These are phyloP conservation scores for Lepidurus arcticus DNA, from an alignment of 1,140 invertebrate genomes.

Conservation along the genomic window DNA sequence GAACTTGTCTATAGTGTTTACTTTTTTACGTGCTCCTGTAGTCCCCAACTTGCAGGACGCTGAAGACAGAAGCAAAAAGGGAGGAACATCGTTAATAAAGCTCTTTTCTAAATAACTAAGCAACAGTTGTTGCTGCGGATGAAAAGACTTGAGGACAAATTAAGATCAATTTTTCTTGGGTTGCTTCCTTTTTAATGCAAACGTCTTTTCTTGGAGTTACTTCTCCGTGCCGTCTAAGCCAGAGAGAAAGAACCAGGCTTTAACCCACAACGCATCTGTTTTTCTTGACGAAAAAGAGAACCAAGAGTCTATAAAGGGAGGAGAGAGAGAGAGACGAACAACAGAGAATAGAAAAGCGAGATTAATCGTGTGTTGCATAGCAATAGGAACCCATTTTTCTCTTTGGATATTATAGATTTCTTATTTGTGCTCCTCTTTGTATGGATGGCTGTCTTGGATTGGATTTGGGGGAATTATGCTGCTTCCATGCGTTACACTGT, in stretches of 20 bases:
- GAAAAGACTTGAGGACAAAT: neutral
- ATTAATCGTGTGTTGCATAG: constrained; percentile 19
- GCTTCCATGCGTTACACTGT: too few relatives aligned
- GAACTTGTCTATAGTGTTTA: too few relatives aligned
- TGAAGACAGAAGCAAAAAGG: neutral
- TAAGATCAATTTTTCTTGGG: neutral
- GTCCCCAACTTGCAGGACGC: neutral
- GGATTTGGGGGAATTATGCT: too few relatives aligned
- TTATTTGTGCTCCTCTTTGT: neutral
- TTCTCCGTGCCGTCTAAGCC: neutral
- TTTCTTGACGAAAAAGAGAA: neutral
- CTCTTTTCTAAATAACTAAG: neutral
- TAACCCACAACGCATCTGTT: neutral
- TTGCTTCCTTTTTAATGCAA: constrained; percentile 2
- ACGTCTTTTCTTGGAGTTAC: neutral
- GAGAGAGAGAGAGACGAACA: neutral
- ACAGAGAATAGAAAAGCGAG: constrained; percentile 14
- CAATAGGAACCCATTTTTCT: constrained; percentile 14
- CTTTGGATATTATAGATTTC: neutral
- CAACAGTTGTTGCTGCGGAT: constrained; percentile 12
- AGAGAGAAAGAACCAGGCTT: neutral
- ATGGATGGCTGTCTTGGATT: too few relatives aligned
- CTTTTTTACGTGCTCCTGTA: neutral
- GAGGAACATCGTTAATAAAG: neutral
- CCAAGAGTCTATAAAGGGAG: neutral